Percentiles rank a stretch among this genome's conserved stretches.
Conservation (phyloP, 2,113 vertebrate species). For the Pluvialis apricaria region DNA sequence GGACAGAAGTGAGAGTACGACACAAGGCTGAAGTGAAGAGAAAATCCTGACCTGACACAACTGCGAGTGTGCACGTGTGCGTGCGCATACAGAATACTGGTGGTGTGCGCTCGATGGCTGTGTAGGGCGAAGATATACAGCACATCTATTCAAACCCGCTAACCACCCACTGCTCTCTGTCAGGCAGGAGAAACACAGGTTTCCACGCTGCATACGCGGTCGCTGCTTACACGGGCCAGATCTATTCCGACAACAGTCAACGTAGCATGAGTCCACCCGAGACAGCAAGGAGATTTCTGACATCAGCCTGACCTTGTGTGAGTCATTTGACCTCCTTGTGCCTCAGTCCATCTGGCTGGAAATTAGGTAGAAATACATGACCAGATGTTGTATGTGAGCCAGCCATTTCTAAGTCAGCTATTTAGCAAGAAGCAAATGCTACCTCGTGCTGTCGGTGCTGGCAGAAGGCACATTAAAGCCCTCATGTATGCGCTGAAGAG, state of each 20-base stretch:
- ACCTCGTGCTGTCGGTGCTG: background rate
- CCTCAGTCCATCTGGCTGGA: slow-evolving; percentile 48
- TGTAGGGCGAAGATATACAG: background rate
- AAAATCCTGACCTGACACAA: background rate
- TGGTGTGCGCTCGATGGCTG: accelerated
- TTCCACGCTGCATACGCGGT: background rate
- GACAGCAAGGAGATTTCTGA: slow-evolving; percentile 1
- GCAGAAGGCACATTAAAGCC: background rate
- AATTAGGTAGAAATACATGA: slow-evolving; percentile 29
- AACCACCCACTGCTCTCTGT: background rate
- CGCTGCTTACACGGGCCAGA: background rate
- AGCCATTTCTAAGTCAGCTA: slow-evolving; percentile 40
- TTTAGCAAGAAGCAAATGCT: slow-evolving; percentile 14
- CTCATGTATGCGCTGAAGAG: accelerated
- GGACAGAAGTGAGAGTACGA: background rate
- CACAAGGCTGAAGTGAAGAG: background rate
- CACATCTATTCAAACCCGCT: background rate
- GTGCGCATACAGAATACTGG: background rate
- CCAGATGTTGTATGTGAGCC: slow-evolving; percentile 51
- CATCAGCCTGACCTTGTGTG: slow-evolving; percentile 44
- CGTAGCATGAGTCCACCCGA: accelerated
- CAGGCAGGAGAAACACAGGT: background rate
- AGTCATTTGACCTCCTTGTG: slow-evolving; percentile 45
- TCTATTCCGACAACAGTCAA: background rate
- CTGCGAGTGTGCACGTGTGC: accelerated